Conservation (phyloP, 2,888 invertebrate species). For the Atherix ibis region DNA sequence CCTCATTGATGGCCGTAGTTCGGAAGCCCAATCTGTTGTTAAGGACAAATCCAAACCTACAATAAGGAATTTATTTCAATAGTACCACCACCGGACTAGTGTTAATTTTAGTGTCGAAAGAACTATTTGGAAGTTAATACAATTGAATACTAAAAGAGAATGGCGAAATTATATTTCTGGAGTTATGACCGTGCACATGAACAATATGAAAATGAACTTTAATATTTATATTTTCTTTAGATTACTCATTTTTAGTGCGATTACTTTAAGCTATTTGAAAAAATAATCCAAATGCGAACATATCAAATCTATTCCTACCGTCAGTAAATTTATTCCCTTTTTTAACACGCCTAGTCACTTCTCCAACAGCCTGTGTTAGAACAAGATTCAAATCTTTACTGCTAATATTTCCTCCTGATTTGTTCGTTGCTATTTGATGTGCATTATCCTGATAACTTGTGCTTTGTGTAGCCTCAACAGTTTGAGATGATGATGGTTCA, state of each 20-base stretch:
- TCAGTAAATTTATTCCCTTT: constrained; percentile 60
- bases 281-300: constrained; percentile 47
- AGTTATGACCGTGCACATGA: no score
- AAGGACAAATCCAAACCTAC: constrained; percentile 45
- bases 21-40: constrained; percentile 59
- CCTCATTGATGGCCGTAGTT: constrained; percentile 61
- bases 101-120: no score
- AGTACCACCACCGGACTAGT: no score
- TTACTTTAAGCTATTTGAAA: no score
- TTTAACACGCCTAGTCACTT: constrained; percentile 38
- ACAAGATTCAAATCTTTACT: constrained; percentile 17
- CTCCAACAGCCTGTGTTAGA: constrained; percentile 37
- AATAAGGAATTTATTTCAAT: constrained; percentile 9
- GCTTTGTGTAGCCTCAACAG: background rate
- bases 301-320: constrained; percentile 24
- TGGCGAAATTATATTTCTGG: no score
- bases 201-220: no score
- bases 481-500: constrained; percentile 3
- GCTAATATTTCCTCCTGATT: constrained; percentile 8
- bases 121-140: no score
- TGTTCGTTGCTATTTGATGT: background rate
- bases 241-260: no score
- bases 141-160: no score
- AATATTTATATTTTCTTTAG: no score
- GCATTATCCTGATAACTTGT: background rate